phyloP scores from a whole-genome alignment of 1,140 invertebrate genomes.

The Drosophila dunni region DNA sequence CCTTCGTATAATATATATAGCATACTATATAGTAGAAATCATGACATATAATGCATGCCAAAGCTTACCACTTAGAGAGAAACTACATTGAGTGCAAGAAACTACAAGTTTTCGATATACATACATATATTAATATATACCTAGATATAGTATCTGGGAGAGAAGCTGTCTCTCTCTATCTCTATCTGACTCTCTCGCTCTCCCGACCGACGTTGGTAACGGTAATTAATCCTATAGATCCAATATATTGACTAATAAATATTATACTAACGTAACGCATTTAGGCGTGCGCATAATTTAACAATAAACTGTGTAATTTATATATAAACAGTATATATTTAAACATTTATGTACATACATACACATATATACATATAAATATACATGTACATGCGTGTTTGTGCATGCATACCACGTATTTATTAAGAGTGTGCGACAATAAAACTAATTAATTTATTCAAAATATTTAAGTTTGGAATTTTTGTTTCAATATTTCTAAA shows the following conservation, averaged over 20 bases:
- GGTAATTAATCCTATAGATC: conserved; percentile 65
- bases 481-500: no score
- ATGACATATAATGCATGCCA: conserved; percentile 84
- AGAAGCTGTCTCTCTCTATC: conserved; percentile 9
- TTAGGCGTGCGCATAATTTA: conserved; percentile 26
- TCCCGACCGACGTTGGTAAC: not conserved
- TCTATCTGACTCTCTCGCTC: not conserved
- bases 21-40: conserved; percentile 59
- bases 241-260: conserved; percentile 42
- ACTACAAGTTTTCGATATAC: conserved; percentile 70
- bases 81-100: conserved; percentile 70
- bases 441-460: conserved; percentile 83
- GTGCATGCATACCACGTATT: conserved; percentile 21
- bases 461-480: conserved; percentile 18
- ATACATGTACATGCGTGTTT: conserved; percentile 19
- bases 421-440: conserved; percentile 84
- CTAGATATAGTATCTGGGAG: conserved; percentile 42
- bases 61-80: conserved; percentile 82
- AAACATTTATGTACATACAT: conserved; percentile 34
- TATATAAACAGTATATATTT: conserved; percentile 40
- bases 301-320: conserved; percentile 69
- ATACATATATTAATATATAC: conserved; percentile 20
- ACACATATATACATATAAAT: conserved; percentile 25
- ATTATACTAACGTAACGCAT: conserved; percentile 34
- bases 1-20: conserved; percentile 30